Base-by-base conservation (phyloP, 2,797 vertebrate genomes). In the Fistularia tabacaria region DNA sequence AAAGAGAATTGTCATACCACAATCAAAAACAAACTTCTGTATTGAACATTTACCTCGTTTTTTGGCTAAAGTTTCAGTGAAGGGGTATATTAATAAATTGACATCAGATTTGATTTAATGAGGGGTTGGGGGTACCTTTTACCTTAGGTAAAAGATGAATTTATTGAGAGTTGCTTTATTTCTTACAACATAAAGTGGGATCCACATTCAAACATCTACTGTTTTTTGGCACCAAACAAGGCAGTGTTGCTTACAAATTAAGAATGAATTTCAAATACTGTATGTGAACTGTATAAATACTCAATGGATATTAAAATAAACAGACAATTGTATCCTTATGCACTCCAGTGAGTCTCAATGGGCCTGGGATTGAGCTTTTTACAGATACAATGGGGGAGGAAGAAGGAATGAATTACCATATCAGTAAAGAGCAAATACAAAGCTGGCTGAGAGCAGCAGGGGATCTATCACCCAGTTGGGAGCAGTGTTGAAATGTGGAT, bases 281-380 rank as follows among this genome's bases (percentile, higher is more conserved):
- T 71, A 67, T 49, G 62, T 10, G 8, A 60, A 69, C 81, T 80
- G 85, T 81, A 85, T 82, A 83, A 87, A 87, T 72, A 81, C 69
- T 79, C 76, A 49, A 46, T 9, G 37, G 74, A 73, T 49, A 46
- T 76, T 83, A 69, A 85, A 80, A 72, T 65, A 71, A 85, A 74
- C 78, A 78, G 73, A 85, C 77, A 80, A 79, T 79, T 74, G 64
- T 61, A 64, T 62, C 68, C 66, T 63, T 49, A 9, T 25, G 15
- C 69, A 85, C 87, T 81, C 68, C 75, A 78, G 66, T 76, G 83
- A 76, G 63, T 78, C 74, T 89, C 75, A 71, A 64, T 83, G 75
- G 74, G 69, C 71, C 57, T 58, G 70, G 74, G 65, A 52, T 25
- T 25, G 25, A 74, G 76, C 79, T 80, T 72, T 77, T 68, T 74